Base-by-base conservation (phyloP, 1,140 invertebrate species). In the Anagrus nilaparvatae region DNA sequence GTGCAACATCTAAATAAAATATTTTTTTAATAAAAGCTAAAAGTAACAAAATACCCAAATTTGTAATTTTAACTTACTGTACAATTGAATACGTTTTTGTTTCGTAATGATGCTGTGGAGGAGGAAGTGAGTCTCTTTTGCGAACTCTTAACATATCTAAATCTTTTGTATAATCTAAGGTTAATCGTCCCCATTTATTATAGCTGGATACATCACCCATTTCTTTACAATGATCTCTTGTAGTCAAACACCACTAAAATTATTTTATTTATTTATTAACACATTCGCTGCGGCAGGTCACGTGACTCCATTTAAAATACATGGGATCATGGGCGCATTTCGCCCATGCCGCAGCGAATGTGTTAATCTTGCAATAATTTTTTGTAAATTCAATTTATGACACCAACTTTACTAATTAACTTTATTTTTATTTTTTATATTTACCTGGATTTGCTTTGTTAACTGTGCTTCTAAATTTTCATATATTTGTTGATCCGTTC, bases 61-160 rank as follows among this genome's bases (percentile, higher is more conserved):
- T n/a, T n/a, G n/a, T n/a, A n/a, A n/a, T n/a, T n/a, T n/a, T n/a
- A 43, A 64, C 76, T 72, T 60, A 92, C 75, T 92, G 84, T 13
- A 96, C 84, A 52, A 95, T 82, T 2, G 88, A 79, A 61, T 95
- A 94, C 44, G 82, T 80, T 46, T 82, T 80, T 8, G 74, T 84
- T 69, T 97, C 93, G 60, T 96, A 97, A 64, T 95, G 93, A 71
- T 94, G 96, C 55, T 82, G 83, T 0, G 94, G 93, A 12, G 92
- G 84, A 18, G 78, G 65, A 4, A 66, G 58, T 21, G 57, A 53
- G 39, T 73, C 68, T 3, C 69, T 62, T 44, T 72, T 69, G 50
- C 71, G 48, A 20, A 87, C 77, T 51, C 79, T 73, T 5, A 97
- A 69, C 34, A 91, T 73, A 63, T 95, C 87, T 35, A 97, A 72